Base-by-base conservation (phyloP, 1,140 invertebrate genomes). In the Psix sp. region DNA sequence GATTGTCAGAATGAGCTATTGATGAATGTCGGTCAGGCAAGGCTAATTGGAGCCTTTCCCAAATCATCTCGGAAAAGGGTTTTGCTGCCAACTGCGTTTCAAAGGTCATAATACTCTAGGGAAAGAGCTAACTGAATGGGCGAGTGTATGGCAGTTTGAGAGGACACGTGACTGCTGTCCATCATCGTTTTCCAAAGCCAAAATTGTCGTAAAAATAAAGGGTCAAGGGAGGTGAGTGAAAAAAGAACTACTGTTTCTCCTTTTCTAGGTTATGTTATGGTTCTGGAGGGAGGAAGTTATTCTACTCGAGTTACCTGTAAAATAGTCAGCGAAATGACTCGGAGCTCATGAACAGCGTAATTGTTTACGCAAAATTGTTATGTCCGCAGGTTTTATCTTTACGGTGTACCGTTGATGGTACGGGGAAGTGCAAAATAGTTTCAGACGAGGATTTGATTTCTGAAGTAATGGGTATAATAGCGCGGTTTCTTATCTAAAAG, bases 11-110 rank as follows among this genome's bases (percentile, higher is more conserved):
- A 10, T 6, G 31, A 36, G 16, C 40, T 26, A 49, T 65, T 70
- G 72, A 68, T 31, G 63, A 65, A 68, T 67, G 24, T 67, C 46
- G 52, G 59, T 68, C 63, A 52, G 51, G 57, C 51, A 49, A 56
- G 49, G 38, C 62, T 74, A 75, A 75, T 75, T 75, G 72, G 59
- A 52, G 52, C 35, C 52, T 75, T 70, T 75, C 60, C 60, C 65
- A 63, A 76, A 71, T 76, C 49, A 17, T 11, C 42, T 20, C n/a
- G 39, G 40, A 54, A 71, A 76, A 67, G 63, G 66, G 73, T 68
- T 75, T 67, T 10, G 10, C 7, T 31, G 20, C 20, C 5, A 7
- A 45, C 21, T 29, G 26, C 42, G 31, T 43, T 57, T 29, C 38
- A 33, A 42, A 5, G 54, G 43, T 74, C 33, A 67, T 74, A 74